Evolutionary conservation across 2,888 invertebrate species (phyloP).

Genomic region (Lasius platythorax): DNA sequence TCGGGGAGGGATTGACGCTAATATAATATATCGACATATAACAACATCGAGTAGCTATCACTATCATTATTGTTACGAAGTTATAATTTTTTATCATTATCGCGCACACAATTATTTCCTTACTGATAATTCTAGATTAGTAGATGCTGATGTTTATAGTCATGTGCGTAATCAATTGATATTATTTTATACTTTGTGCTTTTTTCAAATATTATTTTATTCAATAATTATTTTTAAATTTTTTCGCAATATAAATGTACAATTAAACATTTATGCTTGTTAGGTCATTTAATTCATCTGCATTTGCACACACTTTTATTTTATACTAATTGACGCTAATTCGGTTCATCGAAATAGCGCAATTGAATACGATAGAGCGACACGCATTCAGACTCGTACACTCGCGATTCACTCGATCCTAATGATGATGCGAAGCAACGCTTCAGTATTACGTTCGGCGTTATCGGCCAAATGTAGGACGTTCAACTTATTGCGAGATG

Average conservation of each 20-base stretch:
- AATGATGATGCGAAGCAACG: background rate
- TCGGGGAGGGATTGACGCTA: background rate
- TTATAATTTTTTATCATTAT: background rate
- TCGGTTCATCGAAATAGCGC: background rate
- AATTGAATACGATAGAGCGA: background rate
- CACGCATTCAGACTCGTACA: background rate
- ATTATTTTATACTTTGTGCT: background rate
- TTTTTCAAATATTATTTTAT: background rate
- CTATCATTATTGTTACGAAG: background rate
- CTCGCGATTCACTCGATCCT: background rate
- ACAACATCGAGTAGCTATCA: background rate
- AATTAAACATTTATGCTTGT: background rate
- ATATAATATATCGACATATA: conserved; percentile 17
- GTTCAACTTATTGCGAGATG: conserved; percentile 28
- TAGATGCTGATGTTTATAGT: background rate
- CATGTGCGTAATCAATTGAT: background rate
- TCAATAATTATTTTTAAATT: background rate
- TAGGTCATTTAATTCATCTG: background rate
- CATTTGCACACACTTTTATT: background rate
- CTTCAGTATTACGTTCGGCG: conserved; percentile 20
- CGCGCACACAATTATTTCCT: background rate
- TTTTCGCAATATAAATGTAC: background rate
- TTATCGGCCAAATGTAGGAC: conserved; percentile 39
- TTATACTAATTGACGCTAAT: background rate
- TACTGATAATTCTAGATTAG: background rate